Conservation (phyloP, 2,888 invertebrate species). For the Hipparchia sbordonii region DNA sequence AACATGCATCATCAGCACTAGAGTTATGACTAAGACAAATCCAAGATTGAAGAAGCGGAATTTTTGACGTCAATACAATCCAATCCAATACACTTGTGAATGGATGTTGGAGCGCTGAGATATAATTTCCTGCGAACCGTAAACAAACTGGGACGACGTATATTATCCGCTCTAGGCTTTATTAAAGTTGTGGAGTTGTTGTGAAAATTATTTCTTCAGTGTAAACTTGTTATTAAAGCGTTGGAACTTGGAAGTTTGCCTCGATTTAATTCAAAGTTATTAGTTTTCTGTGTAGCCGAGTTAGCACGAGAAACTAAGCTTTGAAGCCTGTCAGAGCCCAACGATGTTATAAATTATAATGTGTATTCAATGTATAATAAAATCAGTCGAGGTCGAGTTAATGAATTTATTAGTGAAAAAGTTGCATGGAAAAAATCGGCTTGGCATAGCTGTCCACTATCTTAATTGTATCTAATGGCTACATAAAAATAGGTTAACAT, state of each 20-base stretch:
- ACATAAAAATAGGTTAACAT: too few species aligned
- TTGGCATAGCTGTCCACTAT: too few species aligned
- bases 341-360: too few species aligned
- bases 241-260: conserved; percentile 1
- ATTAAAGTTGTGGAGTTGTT: conserved; percentile 4
- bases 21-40: not conserved
- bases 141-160: not conserved
- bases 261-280: not conserved
- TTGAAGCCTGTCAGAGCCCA: not conserved
- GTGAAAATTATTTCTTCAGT: not conserved
- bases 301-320: not conserved
- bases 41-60: not conserved
- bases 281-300: not conserved
- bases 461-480: too few species aligned
- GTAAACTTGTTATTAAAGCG: not conserved
- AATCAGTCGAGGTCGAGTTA: too few species aligned
- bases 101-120: not conserved
- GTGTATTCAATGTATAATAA: too few species aligned
- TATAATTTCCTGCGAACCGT: not conserved
- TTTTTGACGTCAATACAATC: conserved; percentile 1
- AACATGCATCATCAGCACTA: not conserved
- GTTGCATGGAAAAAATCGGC: too few species aligned
- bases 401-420: too few species aligned
- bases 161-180: conserved; percentile 4
- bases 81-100: not conserved